Base-by-base conservation (phyloP, 2,113 vertebrate genomes). In the Malurus elegans region DNA sequence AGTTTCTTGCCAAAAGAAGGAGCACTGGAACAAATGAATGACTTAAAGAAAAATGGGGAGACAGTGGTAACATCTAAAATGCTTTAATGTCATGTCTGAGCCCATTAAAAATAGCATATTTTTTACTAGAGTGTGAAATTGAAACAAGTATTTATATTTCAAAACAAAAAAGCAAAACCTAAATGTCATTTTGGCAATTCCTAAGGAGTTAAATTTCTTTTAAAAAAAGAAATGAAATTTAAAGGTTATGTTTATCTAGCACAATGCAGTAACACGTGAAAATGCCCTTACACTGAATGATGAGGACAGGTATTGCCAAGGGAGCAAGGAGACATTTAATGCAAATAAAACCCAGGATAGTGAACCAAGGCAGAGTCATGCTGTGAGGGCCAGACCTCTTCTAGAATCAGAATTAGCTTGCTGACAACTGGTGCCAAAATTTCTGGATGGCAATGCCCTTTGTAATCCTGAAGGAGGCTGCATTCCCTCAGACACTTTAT, bases 1-100 rank as follows among this genome's bases (percentile, higher is more conserved):
- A 74, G 69, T 81, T 75, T 84, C 89, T 65, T 96, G 94, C 89
- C 92, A 97, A 95, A 95, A 71, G 34, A 75, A 93, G 57, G 83
- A 94, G 61, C 67, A n/a, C 79, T 95, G 89, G 65, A 92, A 89
- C 44, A 84, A 93, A 95, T 81, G 1, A 92, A 89, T 95, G 91
- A 65, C 86, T 93, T 80, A 78, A 84, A 90, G 65, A 84, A 91
- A 92, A 89, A 79, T 29, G n/a, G 23, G 45, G 73, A 76, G 83
- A 65, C 20, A 65, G 53, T 64, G 36, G 69, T 64, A 65, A 75
- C 40, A 64, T 88, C 80, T 81, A 78, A 81, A 88, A 73, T 79
- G 44, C 45, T 93, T 91, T 78, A 91, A 81, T 48, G 6, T 34
- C 0, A 0, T 78, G 45, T 91, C 81, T 87, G 25, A 79, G 32